Percentiles rank a stretch among this genome's conserved stretches.
Conservation (phyloP, 1,140 invertebrate species). For the Chelonus insularis region DNA sequence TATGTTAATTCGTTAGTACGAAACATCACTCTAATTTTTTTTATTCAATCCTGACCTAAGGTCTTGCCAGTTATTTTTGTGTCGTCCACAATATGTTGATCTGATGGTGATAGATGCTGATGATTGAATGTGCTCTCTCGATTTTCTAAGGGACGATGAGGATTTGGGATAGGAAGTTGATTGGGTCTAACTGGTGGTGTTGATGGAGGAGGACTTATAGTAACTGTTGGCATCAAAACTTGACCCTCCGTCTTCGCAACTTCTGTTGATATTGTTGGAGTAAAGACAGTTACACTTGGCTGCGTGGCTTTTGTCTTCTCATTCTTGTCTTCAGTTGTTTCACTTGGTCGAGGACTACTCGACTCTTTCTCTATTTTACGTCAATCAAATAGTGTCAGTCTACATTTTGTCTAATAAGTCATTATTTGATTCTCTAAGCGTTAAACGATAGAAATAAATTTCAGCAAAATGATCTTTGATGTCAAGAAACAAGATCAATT, state of each 20-base stretch:
- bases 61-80: constrained; percentile 3
- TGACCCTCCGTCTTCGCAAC: constrained; percentile 37
- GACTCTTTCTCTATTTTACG: constrained; percentile 29
- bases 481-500: too few species aligned
- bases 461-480: too few species aligned
- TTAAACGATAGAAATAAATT: too few species aligned
- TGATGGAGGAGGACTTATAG: constrained; percentile 39
- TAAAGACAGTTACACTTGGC: constrained; percentile 28
- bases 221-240: constrained; percentile 32
- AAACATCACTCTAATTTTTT: constrained; percentile 5
- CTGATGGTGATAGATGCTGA: constrained; percentile 25
- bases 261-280: constrained; percentile 22
- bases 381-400: constrained; percentile 8
- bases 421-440: too few species aligned
- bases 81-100: constrained; percentile 15
- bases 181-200: constrained; percentile 37
- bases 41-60: constrained; percentile 28
- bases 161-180: constrained; percentile 49
- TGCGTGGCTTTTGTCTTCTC: constrained; percentile 24
- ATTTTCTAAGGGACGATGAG: constrained; percentile 41
- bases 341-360: neutral
- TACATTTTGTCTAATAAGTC: too few species aligned
- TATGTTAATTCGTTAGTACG: constrained; percentile 18
- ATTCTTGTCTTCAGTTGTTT: constrained; percentile 15
- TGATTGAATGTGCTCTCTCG: constrained; percentile 14